phyloP scores from a whole-genome alignment of 2,113 vertebrate genomes.

The Hemibates koningsi region DNA sequence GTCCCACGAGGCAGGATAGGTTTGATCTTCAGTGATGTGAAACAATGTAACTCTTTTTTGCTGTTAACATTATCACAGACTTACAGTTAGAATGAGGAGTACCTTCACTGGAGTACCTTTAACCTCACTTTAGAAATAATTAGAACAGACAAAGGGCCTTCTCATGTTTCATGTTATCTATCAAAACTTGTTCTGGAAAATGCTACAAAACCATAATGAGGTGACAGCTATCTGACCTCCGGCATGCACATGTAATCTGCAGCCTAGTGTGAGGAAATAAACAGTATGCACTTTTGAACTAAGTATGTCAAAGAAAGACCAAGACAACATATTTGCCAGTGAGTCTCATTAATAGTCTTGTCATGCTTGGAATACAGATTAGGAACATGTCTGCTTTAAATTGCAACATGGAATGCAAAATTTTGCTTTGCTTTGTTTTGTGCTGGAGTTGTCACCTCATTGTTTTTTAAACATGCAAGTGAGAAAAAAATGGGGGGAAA shows the following conservation, averaged over 20 bases:
- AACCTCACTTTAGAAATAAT: neutral
- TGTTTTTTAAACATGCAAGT: neutral
- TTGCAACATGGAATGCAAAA: slow-evolving; percentile 9
- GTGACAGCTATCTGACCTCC: neutral
- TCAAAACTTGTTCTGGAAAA: neutral
- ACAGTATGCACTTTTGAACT: neutral
- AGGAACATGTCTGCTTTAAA: neutral
- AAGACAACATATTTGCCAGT: neutral
- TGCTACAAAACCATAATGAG: neutral
- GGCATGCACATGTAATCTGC: neutral
- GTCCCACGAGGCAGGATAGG: neutral
- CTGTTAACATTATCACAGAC: neutral
- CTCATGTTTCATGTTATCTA: neutral
- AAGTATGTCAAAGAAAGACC: neutral
- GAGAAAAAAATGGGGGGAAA: neutral
- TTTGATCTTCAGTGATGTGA: neutral
- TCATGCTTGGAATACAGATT: slow-evolving; percentile 24
- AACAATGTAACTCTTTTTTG: neutral
- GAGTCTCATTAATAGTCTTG: neutral
- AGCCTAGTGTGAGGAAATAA: neutral
- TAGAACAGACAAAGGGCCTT: neutral
- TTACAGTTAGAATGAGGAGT: neutral
- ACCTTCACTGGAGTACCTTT: neutral
- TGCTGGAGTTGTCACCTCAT: neutral
- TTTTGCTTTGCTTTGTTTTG: neutral